Conservation (phyloP, 2,797 vertebrate species). For the Apodemus agrarius region DNA sequence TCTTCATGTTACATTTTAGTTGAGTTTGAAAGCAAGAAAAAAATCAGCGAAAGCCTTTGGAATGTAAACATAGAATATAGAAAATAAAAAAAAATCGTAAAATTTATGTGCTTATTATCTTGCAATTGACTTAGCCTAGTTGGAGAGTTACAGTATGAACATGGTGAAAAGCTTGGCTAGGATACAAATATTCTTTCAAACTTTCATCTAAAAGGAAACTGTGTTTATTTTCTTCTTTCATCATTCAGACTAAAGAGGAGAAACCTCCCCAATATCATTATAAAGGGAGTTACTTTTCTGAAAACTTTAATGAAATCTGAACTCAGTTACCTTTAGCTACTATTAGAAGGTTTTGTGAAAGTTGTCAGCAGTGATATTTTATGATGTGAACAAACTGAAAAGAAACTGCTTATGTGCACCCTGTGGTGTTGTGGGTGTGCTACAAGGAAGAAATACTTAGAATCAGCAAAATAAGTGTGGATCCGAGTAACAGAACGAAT, state of each 20-base stretch:
- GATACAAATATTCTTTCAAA: background rate
- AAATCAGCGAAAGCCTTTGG: background rate
- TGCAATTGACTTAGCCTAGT: background rate
- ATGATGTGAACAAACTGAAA: background rate
- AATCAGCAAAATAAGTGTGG: background rate
- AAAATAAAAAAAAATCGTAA: background rate
- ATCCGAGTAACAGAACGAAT: background rate
- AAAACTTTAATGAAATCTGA: background rate
- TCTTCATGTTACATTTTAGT: background rate
- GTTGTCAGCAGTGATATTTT: background rate
- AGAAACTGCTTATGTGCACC: background rate
- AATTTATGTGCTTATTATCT: background rate
- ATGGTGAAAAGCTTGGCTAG: slow-evolving; percentile 1
- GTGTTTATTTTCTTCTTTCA: background rate
- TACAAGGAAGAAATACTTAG: background rate
- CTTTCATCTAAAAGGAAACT: background rate
- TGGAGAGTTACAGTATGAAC: background rate
- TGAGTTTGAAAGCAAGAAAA: background rate
- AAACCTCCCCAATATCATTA: background rate
- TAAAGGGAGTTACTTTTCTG: background rate
- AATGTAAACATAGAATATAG: too few species aligned
- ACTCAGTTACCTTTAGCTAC: background rate
- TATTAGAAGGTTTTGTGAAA: background rate
- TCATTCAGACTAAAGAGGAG: background rate
- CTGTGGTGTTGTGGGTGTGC: background rate